Conservation (phyloP, 2,888 invertebrate genomes). For the Archaeoteleia sp. region DNA sequence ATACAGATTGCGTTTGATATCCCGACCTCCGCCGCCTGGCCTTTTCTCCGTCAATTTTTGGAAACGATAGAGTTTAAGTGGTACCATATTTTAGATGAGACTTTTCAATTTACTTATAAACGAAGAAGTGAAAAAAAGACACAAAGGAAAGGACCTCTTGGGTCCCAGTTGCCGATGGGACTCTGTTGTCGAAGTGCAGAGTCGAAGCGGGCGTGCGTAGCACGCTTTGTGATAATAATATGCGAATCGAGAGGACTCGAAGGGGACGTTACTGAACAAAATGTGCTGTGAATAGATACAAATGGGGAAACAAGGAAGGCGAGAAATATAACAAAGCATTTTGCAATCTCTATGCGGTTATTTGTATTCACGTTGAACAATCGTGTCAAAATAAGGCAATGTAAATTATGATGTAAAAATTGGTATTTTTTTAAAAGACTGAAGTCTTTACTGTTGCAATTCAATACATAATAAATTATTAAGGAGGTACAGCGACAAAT, state of each 20-base stretch:
- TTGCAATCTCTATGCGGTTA: slow-evolving; percentile 15
- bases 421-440: too few species aligned
- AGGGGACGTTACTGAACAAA: not conserved
- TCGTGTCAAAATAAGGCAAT: too few species aligned
- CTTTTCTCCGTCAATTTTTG: slow-evolving; percentile 44
- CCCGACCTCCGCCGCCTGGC: slow-evolving; percentile 20
- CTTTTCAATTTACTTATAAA: slow-evolving; percentile 33
- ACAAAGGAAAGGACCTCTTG: slow-evolving; percentile 3
- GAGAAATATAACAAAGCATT: slow-evolving; percentile 25
- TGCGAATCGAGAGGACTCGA: not conserved
- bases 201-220: too few species aligned
- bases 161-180: slow-evolving; percentile 8
- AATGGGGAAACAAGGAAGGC: slow-evolving; percentile 23
- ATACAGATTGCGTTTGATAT: not conserved
- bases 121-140: slow-evolving; percentile 15
- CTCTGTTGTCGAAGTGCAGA: not conserved
- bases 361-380: slow-evolving; percentile 8
- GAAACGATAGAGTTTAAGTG: slow-evolving; percentile 50
- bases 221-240: too few species aligned
- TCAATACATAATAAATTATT: too few species aligned
- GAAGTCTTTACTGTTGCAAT: too few species aligned
- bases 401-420: too few species aligned
- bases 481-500: too few species aligned
- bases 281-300: slow-evolving; percentile 35
- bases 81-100: slow-evolving; percentile 62